Evolutionary conservation across 2,113 vertebrate genomes (phyloP).

Genomic region (Cranoglanis bouderius): DNA sequence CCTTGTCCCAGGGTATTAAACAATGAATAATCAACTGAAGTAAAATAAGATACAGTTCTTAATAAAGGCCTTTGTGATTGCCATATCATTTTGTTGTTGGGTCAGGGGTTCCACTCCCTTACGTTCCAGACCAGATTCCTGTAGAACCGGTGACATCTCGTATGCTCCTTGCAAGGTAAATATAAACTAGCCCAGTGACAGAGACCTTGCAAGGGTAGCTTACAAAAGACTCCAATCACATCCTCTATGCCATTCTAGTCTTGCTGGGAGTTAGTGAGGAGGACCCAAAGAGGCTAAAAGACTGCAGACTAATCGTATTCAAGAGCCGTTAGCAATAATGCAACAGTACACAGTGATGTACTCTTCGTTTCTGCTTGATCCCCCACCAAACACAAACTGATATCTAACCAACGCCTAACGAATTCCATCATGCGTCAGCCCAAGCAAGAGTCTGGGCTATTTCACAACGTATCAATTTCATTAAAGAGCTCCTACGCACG

Average conservation of each 20-base stretch:
- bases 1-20: conserved; percentile 25
- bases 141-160: not conserved
- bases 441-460: too few species aligned
- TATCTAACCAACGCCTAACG: too few species aligned
- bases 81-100: not conserved
- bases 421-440: too few species aligned
- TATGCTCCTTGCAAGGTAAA: not conserved
- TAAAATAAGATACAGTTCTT: too few species aligned
- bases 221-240: not conserved
- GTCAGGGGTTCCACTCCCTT: not conserved
- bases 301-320: not conserved
- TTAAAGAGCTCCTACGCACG: not conserved
- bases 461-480: not conserved
- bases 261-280: not conserved
- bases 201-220: too few species aligned
- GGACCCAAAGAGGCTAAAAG: not conserved
- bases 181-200: too few species aligned
- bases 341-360: not conserved
- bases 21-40: too few species aligned
- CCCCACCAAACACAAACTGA: too few species aligned
- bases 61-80: conserved; percentile 25
- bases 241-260: not conserved
- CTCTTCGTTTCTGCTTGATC: not conserved
- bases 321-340: not conserved
- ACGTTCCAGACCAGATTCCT: not conserved